phyloP scores from a whole-genome alignment of 2,113 vertebrate genomes.

The Crotalus horridus region DNA sequence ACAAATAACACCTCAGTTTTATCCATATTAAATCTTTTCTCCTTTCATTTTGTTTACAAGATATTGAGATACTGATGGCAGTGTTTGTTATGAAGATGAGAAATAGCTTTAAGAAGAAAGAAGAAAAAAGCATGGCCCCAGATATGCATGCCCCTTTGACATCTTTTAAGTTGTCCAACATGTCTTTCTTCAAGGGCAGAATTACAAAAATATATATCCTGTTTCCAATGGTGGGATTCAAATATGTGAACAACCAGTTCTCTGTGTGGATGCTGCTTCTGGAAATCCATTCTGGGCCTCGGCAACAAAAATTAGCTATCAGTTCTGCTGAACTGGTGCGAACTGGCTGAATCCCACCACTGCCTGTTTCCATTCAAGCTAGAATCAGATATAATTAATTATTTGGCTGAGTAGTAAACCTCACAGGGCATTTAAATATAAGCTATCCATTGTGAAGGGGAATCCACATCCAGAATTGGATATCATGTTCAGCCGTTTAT shows the following conservation, averaged over 20 bases:
- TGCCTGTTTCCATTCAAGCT: not conserved
- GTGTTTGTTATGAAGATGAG: conserved; percentile 37
- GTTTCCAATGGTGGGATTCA: not conserved
- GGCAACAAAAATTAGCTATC: no score
- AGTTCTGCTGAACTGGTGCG: no score
- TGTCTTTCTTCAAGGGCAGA: conserved; percentile 7
- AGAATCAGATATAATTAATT: not conserved
- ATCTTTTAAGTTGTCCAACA: conserved; percentile 27
- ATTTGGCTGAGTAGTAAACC: not conserved
- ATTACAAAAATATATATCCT: not conserved
- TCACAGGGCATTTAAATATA: not conserved
- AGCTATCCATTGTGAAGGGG: not conserved
- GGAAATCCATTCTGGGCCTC: no score
- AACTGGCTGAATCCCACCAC: no score
- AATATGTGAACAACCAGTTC: no score
- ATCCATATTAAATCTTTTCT: conserved; percentile 24
- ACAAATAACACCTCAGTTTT: conserved; percentile 4
- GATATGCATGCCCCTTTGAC: conserved; percentile 13
- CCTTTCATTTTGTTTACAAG: conserved; percentile 29
- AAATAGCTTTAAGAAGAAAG: conserved; percentile 12
- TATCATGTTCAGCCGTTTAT: not conserved
- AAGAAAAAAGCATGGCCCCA: conserved; percentile 16
- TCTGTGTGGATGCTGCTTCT: no score
- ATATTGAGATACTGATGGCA: conserved; percentile 33
- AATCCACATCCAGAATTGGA: not conserved